These are phyloP conservation scores for Hippocampus abdominalis DNA, from an alignment of 2,113 vertebrate genomes.

Conservation along the genomic window DNA sequence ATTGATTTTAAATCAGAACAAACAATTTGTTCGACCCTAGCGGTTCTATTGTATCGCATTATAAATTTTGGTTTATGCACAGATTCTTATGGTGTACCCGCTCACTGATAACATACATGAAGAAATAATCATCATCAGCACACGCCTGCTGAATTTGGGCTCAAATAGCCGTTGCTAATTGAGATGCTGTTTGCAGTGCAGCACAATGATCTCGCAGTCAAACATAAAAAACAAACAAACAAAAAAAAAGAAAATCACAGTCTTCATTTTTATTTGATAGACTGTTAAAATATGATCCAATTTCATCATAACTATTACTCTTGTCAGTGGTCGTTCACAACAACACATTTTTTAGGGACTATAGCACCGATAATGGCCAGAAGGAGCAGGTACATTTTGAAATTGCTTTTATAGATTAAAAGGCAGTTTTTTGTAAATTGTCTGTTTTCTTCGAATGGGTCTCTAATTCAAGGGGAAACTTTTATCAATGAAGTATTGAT, in stretches of 20 bases:
- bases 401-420: conserved; percentile 1
- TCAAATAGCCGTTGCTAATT: no score
- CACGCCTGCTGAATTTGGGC: not conserved
- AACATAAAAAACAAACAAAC: no score
- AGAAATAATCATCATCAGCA: not conserved
- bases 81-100: not conserved
- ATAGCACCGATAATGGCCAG: conserved; percentile 38
- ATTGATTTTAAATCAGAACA: not conserved
- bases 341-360: not conserved
- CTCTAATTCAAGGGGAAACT: not conserved
- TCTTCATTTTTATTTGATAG: no score
- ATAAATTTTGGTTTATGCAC: not conserved
- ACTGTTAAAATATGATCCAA: no score
- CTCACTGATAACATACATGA: not conserved
- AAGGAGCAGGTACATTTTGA: conserved; percentile 30
- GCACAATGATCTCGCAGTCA: no score
- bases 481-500: not conserved
- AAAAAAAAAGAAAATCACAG: no score
- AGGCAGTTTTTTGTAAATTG: not conserved
- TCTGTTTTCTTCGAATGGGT: not conserved
- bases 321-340: not conserved
- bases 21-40: not conserved
- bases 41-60: no score
- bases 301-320: no score
- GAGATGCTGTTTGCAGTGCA: no score